Evolutionary conservation across 2,113 vertebrate genomes (phyloP).

Genomic region (Lagopus muta): DNA sequence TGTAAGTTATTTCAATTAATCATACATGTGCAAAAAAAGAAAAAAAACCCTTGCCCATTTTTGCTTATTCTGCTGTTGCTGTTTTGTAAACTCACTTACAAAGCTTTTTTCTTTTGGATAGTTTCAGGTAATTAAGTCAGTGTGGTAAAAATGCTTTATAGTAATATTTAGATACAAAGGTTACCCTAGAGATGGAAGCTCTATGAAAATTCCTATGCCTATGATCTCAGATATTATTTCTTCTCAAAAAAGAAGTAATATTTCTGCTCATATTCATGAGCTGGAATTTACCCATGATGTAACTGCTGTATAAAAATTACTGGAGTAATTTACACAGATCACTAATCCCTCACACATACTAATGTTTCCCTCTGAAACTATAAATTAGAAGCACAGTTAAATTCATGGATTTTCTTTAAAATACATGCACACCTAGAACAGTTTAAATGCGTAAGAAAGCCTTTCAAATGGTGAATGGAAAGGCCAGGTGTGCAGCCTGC

Average conservation of each 20-base stretch:
- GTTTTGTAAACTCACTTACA: neutral
- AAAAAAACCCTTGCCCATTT: neutral
- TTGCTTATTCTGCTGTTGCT: neutral
- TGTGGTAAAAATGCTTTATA: neutral
- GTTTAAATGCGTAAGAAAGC: slow-evolving; percentile 55
- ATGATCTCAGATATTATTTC: neutral
- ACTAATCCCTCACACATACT: slow-evolving; percentile 46
- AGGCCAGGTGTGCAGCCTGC: slow-evolving; percentile 15
- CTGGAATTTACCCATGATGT: neutral
- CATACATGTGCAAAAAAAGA: neutral
- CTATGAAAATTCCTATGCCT: neutral
- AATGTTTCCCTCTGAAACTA: slow-evolving; percentile 42
- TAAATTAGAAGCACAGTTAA: slow-evolving; percentile 32
- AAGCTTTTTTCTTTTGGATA: neutral
- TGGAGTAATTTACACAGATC: slow-evolving; percentile 15
- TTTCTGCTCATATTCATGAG: neutral
- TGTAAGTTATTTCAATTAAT: neutral
- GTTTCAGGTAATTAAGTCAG: neutral
- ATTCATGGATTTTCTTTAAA: slow-evolving; percentile 47
- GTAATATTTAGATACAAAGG: neutral
- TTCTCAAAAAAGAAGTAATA: neutral
- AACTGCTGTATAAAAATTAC: slow-evolving; percentile 7
- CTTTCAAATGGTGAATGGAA: slow-evolving; percentile 25
- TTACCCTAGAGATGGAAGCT: neutral
- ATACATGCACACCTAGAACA: neutral